Percentiles rank a stretch among this genome's conserved stretches.
phyloP scores from a whole-genome alignment of 2,888 invertebrate species.

The Aphodius sticticus region DNA sequence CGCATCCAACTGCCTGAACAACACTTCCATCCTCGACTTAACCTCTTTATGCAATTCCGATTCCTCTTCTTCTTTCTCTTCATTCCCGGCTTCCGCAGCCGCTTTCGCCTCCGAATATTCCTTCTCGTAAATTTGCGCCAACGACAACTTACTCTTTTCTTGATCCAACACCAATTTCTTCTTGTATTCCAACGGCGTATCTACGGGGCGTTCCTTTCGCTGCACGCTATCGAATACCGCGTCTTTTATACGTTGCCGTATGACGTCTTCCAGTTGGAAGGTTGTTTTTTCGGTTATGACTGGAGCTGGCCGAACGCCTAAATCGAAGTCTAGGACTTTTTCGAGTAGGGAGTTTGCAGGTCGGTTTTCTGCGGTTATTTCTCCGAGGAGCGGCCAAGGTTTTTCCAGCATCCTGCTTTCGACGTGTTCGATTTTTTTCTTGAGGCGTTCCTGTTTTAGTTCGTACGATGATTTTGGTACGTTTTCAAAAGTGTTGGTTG shows the following conservation, averaged over 20 bases:
- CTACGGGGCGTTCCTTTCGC: slow-evolving; percentile 83
- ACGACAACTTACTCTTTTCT: slow-evolving; percentile 91
- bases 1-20: slow-evolving; percentile 90
- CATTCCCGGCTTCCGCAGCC: slow-evolving; percentile 63
- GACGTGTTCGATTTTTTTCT: slow-evolving; percentile 72
- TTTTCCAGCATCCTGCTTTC: slow-evolving; percentile 84
- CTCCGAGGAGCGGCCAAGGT: slow-evolving; percentile 94
- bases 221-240: slow-evolving; percentile 94
- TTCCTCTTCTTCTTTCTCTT: slow-evolving; percentile 67
- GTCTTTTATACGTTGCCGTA: slow-evolving; percentile 91
- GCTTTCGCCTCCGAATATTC: slow-evolving; percentile 78
- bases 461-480: slow-evolving; percentile 73
- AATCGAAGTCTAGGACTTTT: slow-evolving; percentile 91
- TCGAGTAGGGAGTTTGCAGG: slow-evolving; percentile 94
- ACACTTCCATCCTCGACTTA: slow-evolving; percentile 71
- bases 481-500: slow-evolving; percentile 26
- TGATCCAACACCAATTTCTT: slow-evolving; percentile 89
- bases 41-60: slow-evolving; percentile 84
- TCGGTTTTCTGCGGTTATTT: slow-evolving; percentile 78
- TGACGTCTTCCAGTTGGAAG: slow-evolving; percentile 85
- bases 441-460: slow-evolving; percentile 74
- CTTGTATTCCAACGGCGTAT: slow-evolving; percentile 84
- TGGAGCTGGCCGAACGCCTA: slow-evolving; percentile 85
- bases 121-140: slow-evolving; percentile 94
- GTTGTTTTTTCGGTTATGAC: slow-evolving; percentile 93